A percentile compares a stretch with the other conserved stretches of the same genome.
phyloP scores from a whole-genome alignment of 2,888 invertebrate genomes.

The Stratiomys singularior region DNA sequence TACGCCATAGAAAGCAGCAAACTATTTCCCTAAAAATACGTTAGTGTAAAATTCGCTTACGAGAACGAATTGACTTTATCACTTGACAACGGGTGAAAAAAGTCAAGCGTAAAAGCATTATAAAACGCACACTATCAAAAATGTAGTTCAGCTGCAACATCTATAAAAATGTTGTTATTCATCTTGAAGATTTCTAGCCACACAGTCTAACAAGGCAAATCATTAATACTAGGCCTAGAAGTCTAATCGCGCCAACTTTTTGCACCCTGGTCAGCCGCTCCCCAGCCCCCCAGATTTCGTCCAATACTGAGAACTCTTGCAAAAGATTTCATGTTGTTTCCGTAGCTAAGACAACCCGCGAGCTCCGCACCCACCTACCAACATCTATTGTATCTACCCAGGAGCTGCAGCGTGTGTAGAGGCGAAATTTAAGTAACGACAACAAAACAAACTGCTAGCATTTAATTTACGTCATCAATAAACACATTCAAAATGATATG shows the following conservation, averaged over 20 bases:
- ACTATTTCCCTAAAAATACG: not conserved
- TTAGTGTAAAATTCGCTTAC: slow-evolving; percentile 16
- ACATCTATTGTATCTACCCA: not conserved
- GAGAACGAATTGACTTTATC: slow-evolving; percentile 18
- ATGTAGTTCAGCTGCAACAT: not conserved
- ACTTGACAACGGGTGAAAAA: not conserved
- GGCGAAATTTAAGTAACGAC: not conserved
- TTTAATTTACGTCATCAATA: not conserved
- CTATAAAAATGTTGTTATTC: not conserved
- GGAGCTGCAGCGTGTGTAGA: not conserved
- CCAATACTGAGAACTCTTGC: no score
- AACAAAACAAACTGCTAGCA: not conserved
- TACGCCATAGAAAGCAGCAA: no score
- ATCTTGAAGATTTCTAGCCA: slow-evolving; percentile 17
- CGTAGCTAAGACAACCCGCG: not conserved
- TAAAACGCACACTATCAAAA: not conserved
- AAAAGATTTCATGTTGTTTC: not conserved
- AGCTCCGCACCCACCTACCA: not conserved
- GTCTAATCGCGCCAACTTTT: slow-evolving; percentile 19
- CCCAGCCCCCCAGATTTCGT: no score
- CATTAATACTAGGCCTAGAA: slow-evolving; percentile 1
- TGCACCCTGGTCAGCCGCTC: not conserved
- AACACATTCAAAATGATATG: not conserved
- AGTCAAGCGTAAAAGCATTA: not conserved
- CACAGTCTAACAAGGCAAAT: not conserved